Conservation (phyloP, 2,797 vertebrate species). For the Botia almorhae region DNA sequence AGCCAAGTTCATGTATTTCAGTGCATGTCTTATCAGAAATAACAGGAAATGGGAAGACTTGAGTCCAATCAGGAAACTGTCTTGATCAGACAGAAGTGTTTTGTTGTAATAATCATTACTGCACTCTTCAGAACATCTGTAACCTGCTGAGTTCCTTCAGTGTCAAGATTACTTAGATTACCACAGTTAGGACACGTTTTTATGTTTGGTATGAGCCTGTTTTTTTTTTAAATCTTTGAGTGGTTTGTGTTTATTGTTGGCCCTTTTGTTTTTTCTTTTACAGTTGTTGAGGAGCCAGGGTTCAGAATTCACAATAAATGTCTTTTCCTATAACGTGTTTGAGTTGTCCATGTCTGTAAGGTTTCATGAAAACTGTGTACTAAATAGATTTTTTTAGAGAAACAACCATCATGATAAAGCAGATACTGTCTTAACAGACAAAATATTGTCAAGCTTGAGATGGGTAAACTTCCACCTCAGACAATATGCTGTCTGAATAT, state of each 20-base stretch:
- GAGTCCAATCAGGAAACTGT: slow-evolving; percentile 13
- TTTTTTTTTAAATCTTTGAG: slow-evolving; percentile 50
- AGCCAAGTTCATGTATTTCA: not conserved
- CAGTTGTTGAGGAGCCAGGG: slow-evolving; percentile 73
- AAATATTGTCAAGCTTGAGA: too few species aligned
- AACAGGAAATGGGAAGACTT: slow-evolving; percentile 4
- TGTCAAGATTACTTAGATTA: slow-evolving; percentile 65
- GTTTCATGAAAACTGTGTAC: not conserved
- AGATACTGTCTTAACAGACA: too few species aligned
- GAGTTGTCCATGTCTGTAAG: not conserved
- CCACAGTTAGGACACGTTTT: slow-evolving; percentile 43
- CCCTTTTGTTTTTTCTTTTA: slow-evolving; percentile 62
- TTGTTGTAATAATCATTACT: slow-evolving; percentile 66
- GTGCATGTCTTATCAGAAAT: slow-evolving; percentile 33
- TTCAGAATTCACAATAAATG: slow-evolving; percentile 83
- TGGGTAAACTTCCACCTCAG: too few species aligned
- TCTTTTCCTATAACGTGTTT: slow-evolving; percentile 78
- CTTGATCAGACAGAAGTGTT: slow-evolving; percentile 8
- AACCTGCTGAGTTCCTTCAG: slow-evolving; percentile 59
- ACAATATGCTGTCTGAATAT: too few species aligned
- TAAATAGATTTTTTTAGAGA: not conserved
- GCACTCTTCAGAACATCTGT: slow-evolving; percentile 61
- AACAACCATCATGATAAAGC: too few species aligned
- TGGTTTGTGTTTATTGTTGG: slow-evolving; percentile 15
- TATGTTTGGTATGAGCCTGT: slow-evolving; percentile 39